phyloP scores from a whole-genome alignment of 2,797 vertebrate genomes.

The Anomalospiza imberbis region DNA sequence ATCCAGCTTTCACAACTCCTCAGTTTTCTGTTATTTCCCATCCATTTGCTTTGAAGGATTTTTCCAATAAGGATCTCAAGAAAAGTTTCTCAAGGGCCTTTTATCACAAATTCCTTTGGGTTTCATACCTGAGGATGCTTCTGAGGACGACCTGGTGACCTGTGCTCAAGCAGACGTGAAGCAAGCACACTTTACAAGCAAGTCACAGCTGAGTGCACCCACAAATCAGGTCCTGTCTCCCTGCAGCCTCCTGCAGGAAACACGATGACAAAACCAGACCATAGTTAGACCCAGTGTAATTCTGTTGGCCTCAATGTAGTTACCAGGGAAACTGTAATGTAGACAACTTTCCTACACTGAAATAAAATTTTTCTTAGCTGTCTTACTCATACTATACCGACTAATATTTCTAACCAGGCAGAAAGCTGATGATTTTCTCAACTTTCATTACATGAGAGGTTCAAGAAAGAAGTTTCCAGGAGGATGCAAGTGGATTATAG shows the following conservation, averaged over 20 bases:
- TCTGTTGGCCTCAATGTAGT: neutral
- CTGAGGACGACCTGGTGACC: neutral
- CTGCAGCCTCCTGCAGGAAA: neutral
- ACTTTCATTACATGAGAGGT: neutral
- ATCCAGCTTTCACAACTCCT: neutral
- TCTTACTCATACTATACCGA: neutral
- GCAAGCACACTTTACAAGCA: neutral
- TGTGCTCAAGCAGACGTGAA: neutral
- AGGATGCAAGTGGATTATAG: neutral
- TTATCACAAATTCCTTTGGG: conserved; percentile 39
- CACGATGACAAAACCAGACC: neutral
- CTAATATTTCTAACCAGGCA: neutral
- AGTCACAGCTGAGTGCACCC: neutral
- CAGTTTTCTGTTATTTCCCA: neutral
- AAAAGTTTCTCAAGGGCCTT: conserved; percentile 7
- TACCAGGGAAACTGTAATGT: neutral
- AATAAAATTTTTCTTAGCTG: neutral
- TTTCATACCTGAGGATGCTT: neutral
- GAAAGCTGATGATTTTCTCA: neutral
- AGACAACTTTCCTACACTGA: neutral
- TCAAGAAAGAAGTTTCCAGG: neutral
- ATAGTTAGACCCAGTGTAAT: neutral
- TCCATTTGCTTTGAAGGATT: conserved; percentile 7
- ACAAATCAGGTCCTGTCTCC: neutral
- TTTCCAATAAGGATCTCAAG: neutral